Conservation (phyloP, 1,140 invertebrate genomes). For the Drosophila azteca region DNA sequence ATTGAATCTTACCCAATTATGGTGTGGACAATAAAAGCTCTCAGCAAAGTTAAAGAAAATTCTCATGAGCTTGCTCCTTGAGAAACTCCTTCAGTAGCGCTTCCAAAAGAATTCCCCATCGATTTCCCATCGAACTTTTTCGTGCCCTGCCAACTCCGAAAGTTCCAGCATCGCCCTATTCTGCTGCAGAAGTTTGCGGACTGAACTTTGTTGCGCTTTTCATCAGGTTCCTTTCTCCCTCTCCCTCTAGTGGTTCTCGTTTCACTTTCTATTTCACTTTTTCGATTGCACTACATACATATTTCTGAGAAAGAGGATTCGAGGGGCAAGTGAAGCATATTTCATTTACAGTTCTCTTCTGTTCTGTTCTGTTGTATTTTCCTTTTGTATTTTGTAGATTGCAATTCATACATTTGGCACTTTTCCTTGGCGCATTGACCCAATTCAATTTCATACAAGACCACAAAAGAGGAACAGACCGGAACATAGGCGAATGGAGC, state of each 20-base stretch:
- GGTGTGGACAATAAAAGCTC: too few relatives aligned
- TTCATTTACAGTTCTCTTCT: slow-evolving; percentile 53
- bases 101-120: neutral
- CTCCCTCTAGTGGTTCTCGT: slow-evolving; percentile 12
- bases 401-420: slow-evolving; percentile 63
- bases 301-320: neutral
- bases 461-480: slow-evolving; percentile 42
- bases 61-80: too few relatives aligned
- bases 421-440: slow-evolving; percentile 71
- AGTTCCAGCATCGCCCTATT: neutral
- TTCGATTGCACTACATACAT: slow-evolving; percentile 44
- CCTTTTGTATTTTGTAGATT: slow-evolving; percentile 39
- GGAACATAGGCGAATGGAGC: slow-evolving; percentile 21
- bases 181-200: neutral
- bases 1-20: too few relatives aligned
- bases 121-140: neutral
- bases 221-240: slow-evolving; percentile 16
- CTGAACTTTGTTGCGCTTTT: slow-evolving; percentile 33
- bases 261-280: slow-evolving; percentile 16
- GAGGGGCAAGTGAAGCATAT: slow-evolving; percentile 33
- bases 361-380: slow-evolving; percentile 17
- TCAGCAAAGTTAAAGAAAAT: too few relatives aligned
- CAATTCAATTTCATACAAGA: slow-evolving; percentile 74
- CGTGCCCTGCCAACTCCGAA: neutral
- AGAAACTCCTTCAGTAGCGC: too few relatives aligned